Base-by-base conservation (phyloP, 2,113 vertebrate species). In the Lichenostomus cassidix region DNA sequence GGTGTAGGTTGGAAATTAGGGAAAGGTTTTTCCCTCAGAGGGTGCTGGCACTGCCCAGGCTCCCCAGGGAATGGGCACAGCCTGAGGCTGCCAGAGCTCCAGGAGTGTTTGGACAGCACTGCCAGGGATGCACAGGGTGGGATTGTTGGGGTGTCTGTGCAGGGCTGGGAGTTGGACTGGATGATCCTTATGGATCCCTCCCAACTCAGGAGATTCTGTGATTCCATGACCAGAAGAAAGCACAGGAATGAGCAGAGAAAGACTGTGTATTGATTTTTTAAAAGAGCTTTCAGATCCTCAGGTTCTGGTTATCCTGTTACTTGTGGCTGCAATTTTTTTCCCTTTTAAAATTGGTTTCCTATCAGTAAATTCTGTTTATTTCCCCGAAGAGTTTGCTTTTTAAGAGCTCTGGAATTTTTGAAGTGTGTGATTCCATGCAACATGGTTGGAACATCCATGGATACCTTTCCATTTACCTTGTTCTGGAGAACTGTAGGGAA, bases 51-150 rank as follows among this genome's bases (percentile, higher is more conserved):
- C 53, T 89, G 69, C 6, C 8, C 62, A 75, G 77, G 39, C 39
- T 89, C 20, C 42, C 15, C 68, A 75, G 52, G 46, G 69, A 31
- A 58, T 67, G 60, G 59, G 12, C 77, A 44, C 12, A 0, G 53
- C 46, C 12, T 23, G 25, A 35, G 69, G n/a, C 78, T 75, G 78
- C 62, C 62, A 68, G 33, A 83, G 53, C 78, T 82, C 53, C 46
- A 60, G 69, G 39, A 47, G 24, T 0, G 0, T 2, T 75, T 39
- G 78, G 46, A 11, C 20, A 41, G 0, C 0, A 0, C 42, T 70
- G 1, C 39, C 50, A 60, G 62, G 39, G 28, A 6, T 60, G 53
- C 9, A 0, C 70, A 27, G 24, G 28, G 6, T 53, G 47, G n/a
- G 46, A 0, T 5, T 46, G 15, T 2, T 67, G 77, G 60, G 52